A percentile compares a stretch with the other conserved stretches of the same genome.
These are phyloP conservation scores for Trematocara macrostoma DNA, from an alignment of 2,113 vertebrate genomes.

Conservation along the genomic window DNA sequence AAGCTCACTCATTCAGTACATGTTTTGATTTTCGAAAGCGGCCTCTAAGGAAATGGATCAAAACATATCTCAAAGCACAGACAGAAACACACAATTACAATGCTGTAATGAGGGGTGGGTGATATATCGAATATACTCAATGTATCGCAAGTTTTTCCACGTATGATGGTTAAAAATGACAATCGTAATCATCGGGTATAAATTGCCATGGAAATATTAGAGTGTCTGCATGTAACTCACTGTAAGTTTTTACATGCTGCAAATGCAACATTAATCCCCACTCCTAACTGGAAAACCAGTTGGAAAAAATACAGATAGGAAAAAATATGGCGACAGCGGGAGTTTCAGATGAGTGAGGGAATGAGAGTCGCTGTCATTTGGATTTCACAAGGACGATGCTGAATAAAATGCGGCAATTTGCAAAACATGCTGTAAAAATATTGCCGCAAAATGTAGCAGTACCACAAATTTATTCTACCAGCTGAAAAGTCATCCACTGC, in stretches of 20 bases:
- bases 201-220: background rate
- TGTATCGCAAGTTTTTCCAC: background rate
- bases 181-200: too few species aligned
- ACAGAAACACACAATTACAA: background rate
- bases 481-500: background rate
- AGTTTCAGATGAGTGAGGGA: background rate
- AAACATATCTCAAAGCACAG: background rate
- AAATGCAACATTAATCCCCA: background rate
- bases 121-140: background rate
- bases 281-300: background rate
- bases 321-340: background rate
- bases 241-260: background rate
- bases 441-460: background rate
- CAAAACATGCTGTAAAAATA: background rate
- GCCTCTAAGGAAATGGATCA: background rate
- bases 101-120: background rate
- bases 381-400: background rate
- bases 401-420: background rate
- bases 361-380: background rate
- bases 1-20: background rate
- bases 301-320: background rate
- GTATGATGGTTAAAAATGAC: background rate
- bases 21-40: background rate
- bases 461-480: background rate
- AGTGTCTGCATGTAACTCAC: background rate